Percentiles rank a stretch among this genome's conserved stretches.
phyloP scores from a whole-genome alignment of 1,140 invertebrate species.

The Popillia japonica region DNA sequence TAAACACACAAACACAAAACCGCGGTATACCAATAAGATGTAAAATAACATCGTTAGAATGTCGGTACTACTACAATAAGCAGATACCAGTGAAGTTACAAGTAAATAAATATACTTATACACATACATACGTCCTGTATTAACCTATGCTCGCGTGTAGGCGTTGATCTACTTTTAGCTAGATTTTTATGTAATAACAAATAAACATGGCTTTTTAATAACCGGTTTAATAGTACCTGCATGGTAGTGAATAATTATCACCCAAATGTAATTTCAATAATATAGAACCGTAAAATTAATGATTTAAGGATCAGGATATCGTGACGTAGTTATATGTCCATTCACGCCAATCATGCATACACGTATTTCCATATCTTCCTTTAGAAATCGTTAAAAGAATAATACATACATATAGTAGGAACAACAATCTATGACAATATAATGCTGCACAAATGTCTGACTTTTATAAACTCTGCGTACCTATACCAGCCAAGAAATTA shows the following conservation, averaged over 20 bases:
- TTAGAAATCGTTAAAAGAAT: not conserved
- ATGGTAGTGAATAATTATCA: not conserved
- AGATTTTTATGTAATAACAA: not conserved
- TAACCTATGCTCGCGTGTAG: not conserved
- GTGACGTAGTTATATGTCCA: not conserved
- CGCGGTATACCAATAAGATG: too few relatives aligned
- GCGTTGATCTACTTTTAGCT: conserved; percentile 14
- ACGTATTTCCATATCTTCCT: too few relatives aligned
- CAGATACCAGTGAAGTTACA: not conserved
- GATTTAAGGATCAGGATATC: not conserved
- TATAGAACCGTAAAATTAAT: not conserved
- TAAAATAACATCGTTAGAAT: too few relatives aligned
- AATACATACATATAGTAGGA: too few relatives aligned
- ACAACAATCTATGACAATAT: too few relatives aligned
- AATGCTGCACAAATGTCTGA: too few relatives aligned
- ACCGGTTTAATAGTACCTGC: not conserved
- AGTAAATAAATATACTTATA: not conserved
- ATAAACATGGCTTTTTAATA: not conserved
- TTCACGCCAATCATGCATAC: too few relatives aligned
- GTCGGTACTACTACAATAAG: not conserved
- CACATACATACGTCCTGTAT: not conserved
- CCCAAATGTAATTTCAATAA: not conserved
- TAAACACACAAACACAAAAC: too few relatives aligned
- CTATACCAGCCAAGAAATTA: too few relatives aligned
- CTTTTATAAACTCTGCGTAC: too few relatives aligned